These are phyloP conservation scores for Xenentodon cancila DNA, from an alignment of 2,797 vertebrate species.

Conservation along the genomic window DNA sequence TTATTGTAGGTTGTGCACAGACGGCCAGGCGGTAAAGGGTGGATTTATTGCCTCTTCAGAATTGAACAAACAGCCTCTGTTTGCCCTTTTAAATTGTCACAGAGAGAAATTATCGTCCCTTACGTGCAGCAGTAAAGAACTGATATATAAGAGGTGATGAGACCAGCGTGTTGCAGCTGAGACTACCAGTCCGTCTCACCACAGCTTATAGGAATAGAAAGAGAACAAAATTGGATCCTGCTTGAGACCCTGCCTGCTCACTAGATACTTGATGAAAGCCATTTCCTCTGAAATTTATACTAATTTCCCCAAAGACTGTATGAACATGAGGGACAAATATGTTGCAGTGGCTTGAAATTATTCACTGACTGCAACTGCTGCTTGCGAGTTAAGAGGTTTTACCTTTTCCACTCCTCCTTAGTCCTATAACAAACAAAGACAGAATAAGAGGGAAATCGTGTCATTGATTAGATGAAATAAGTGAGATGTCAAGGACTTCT, in stretches of 20 bases:
- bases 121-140: constrained; percentile 73
- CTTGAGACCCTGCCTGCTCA: constrained; percentile 61
- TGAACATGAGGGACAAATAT: constrained; percentile 63
- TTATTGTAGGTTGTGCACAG: constrained; percentile 36
- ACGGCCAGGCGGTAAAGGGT: constrained; percentile 43
- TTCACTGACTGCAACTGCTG: constrained; percentile 50
- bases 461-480: constrained; percentile 61
- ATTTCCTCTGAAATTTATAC: constrained; percentile 66
- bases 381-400: constrained; percentile 55
- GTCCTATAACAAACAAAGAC: constrained; percentile 52
- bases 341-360: constrained; percentile 50
- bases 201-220: constrained; percentile 49
- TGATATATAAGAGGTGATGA: constrained; percentile 78
- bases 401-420: constrained; percentile 31
- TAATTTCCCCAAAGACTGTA: constrained; percentile 55
- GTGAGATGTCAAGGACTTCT: constrained; percentile 76
- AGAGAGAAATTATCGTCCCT: constrained; percentile 76
- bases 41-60: constrained; percentile 67
- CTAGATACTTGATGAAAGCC: constrained; percentile 67
- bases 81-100: constrained; percentile 72
- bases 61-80: constrained; percentile 76
- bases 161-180: constrained; percentile 76
- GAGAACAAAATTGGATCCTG: constrained; percentile 68
- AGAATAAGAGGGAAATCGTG: constrained; percentile 47
- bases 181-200: constrained; percentile 64